phyloP scores from a whole-genome alignment of 2,797 vertebrate species.

The Ptychadena robeensis region DNA sequence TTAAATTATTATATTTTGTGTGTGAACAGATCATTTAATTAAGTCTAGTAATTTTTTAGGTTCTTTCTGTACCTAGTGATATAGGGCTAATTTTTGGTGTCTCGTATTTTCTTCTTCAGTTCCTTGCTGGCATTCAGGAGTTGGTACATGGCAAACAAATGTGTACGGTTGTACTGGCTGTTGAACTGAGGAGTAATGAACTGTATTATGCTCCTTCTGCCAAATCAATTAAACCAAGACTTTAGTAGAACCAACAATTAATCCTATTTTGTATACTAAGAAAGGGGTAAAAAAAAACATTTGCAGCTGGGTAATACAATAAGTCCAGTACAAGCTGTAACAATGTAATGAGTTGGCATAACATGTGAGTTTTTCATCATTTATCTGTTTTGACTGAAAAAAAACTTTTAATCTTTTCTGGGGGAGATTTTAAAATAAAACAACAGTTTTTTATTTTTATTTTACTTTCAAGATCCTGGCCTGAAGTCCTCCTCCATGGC shows the following conservation, averaged over 20 bases:
- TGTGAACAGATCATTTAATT: not conserved
- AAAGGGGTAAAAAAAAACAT: constrained; percentile 44
- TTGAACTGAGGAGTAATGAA: constrained; percentile 51
- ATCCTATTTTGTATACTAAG: constrained; percentile 34
- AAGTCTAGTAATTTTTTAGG: not conserved
- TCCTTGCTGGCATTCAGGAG: too few species aligned
- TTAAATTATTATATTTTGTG: not conserved
- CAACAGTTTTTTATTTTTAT: constrained; percentile 7
- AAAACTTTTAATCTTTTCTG: constrained; percentile 61
- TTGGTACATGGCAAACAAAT: too few species aligned
- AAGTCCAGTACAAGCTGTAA: constrained; percentile 48
- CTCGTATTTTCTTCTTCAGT: too few species aligned
- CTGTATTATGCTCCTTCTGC: constrained; percentile 18
- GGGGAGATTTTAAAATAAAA: constrained; percentile 54
- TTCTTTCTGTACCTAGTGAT: too few species aligned
- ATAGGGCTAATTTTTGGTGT: too few species aligned
- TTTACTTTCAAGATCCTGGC: constrained; percentile 52
- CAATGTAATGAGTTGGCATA: constrained; percentile 58
- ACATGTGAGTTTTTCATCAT: constrained; percentile 51
- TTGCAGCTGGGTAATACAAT: constrained; percentile 45
- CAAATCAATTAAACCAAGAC: constrained; percentile 51
- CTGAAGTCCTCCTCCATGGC: constrained; percentile 42
- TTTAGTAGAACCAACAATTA: constrained; percentile 44
- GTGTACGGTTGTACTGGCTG: constrained; percentile 27
- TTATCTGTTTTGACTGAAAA: constrained; percentile 47